A percentile compares a stretch with the other conserved stretches of the same genome.
These are phyloP conservation scores for Limnephilus auricula DNA, from an alignment of 2,888 invertebrate genomes.

Conservation along the genomic window DNA sequence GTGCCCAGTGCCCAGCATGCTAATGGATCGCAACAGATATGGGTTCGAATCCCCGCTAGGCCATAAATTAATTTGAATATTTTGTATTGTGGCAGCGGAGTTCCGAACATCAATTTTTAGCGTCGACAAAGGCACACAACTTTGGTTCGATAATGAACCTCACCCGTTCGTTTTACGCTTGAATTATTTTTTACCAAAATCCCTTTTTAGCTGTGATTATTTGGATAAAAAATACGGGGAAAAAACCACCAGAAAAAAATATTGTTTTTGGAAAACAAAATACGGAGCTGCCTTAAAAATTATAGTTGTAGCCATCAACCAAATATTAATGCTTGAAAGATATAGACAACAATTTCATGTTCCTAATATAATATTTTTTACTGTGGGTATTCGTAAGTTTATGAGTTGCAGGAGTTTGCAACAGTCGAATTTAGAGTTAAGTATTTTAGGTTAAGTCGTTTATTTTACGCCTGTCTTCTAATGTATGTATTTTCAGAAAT, in stretches of 20 bases:
- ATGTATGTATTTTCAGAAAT: no score
- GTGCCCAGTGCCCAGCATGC: neutral
- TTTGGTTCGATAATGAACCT: neutral
- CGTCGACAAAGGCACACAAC: neutral
- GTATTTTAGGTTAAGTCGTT: no score
- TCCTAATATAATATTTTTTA: no score
- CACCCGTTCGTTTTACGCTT: neutral
- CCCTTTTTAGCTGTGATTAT: neutral
- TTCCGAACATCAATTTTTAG: constrained; percentile 9
- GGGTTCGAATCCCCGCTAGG: constrained; percentile 14
- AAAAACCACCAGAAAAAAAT: neutral
- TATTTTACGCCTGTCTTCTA: no score
- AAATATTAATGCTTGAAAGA: no score
- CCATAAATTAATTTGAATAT: constrained; percentile 34
- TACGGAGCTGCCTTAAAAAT: no score
- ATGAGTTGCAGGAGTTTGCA: no score
- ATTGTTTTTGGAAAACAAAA: no score
- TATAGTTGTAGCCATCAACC: no score
- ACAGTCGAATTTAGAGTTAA: no score
- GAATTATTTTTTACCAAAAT: neutral
- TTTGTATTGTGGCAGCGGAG: neutral
- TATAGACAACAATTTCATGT: no score
- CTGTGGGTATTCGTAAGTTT: no score
- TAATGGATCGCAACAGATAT: neutral
- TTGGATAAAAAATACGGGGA: neutral